Evolutionary conservation across 2,888 invertebrate species (phyloP).

Genomic region (Resseliella maxima): DNA sequence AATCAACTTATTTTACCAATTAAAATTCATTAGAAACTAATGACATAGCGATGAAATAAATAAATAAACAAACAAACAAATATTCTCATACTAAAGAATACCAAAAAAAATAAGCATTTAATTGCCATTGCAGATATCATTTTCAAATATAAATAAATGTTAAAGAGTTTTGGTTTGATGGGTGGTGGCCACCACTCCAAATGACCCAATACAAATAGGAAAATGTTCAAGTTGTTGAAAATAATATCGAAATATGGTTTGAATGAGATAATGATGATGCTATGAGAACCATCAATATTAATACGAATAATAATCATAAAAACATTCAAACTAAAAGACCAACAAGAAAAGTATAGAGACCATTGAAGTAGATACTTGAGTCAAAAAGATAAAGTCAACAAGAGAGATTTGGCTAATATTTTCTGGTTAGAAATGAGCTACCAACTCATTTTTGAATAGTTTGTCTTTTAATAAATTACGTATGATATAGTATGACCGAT

Average conservation of each 20-base stretch:
- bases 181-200: not conserved
- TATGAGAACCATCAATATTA: not conserved
- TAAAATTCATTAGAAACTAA: too few species aligned
- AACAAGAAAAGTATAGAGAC: not conserved
- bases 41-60: too few species aligned
- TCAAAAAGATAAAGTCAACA: not conserved
- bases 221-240: conserved; percentile 14
- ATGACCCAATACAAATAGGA: not conserved
- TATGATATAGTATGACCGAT: not conserved
- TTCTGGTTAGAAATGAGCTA: not conserved
- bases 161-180: not conserved
- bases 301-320: not conserved
- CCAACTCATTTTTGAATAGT: not conserved
- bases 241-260: not conserved
- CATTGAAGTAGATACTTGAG: not conserved
- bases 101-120: not conserved
- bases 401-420: conserved; percentile 26
- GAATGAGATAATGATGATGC: not conserved
- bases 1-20: too few species aligned
- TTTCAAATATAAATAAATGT: not conserved
- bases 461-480: not conserved
- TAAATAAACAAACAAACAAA: too few species aligned
- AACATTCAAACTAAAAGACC: not conserved
- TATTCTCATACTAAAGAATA: too few species aligned
- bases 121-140: too few species aligned